Evolutionary conservation across 37 sponge, comb jelly and placozoan species (phyloP), one percentile per base, ranked within the genome.

Genomic region (Ianthella basta): DNA sequence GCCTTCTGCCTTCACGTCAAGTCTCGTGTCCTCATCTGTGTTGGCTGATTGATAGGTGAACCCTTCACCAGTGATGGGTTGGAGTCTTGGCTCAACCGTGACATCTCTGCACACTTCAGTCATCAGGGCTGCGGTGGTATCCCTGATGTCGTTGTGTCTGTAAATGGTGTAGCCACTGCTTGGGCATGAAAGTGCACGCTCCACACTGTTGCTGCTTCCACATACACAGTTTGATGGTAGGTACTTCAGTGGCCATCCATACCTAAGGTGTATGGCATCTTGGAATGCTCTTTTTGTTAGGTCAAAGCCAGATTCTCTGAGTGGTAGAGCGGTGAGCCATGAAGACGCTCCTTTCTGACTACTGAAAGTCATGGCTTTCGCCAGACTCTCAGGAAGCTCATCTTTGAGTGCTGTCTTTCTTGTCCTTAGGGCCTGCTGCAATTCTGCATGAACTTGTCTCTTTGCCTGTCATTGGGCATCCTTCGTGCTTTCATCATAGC

Each of bases 311-410:
- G 27, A 61, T 61, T 61, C 63, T 25, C 63, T 61, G 63, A 86
- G 55, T 18, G 86, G 80, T 65, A 80, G 80, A 2, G 80, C 38
- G 15, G 86, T 34, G 0, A 79, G 68, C 80, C 86, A 86, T 8
- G 37, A 55, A 8, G 86, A 86, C 1, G 86, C 54, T 1, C 80
- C 86, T 67, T 86, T 86, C 80, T 86, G 70, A 21, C 65, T 37
- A 18, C 59, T 21, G 20, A 55, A 18, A 8, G 35, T 70, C 36
- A 84, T 23, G 59, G 59, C 34, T 59, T 81, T 24, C 19, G 6
- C 12, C 4, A 84, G 59, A 5, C 41, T 72, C 15, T 20, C 30
- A 12, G 84, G 84, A 30, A 70, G 56, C 32, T 54, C 60, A 30
- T 63, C 66, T 37, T 82, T 82, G 15, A 84, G 35, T 44, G 50